A percentile compares a stretch with the other conserved stretches of the same genome.
Evolutionary conservation across 2,888 invertebrate genomes (phyloP).

Genomic region (Bibio marci): DNA sequence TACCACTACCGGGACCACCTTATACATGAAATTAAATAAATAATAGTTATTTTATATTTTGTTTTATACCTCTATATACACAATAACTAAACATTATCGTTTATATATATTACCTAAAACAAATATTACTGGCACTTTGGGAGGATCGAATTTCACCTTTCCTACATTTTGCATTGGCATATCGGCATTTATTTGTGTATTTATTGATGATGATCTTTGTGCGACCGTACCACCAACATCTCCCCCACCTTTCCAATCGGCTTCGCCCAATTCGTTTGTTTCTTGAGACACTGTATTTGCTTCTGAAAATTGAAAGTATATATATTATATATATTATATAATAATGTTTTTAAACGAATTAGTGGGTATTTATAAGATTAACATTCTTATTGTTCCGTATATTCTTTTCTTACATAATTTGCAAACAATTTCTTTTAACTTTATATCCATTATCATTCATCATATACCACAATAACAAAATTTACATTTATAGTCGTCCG

Average conservation of each 20-base stretch:
- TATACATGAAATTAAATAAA: slow-evolving; percentile 12
- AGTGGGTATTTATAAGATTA: too few relatives aligned
- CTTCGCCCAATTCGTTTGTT: slow-evolving; percentile 37
- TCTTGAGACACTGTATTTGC: slow-evolving; percentile 60
- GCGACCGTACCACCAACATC: not conserved
- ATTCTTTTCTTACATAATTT: too few relatives aligned
- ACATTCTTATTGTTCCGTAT: too few relatives aligned
- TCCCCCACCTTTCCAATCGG: slow-evolving; percentile 25
- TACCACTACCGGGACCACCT: slow-evolving; percentile 94
- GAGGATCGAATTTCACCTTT: slow-evolving; percentile 69
- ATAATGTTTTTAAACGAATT: too few relatives aligned
- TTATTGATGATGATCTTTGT: slow-evolving; percentile 4
- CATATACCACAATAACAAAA: too few relatives aligned
- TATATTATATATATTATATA: too few relatives aligned
- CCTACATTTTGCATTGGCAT: slow-evolving; percentile 67
- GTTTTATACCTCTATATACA: too few relatives aligned
- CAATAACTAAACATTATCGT: too few relatives aligned
- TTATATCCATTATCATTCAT: too few relatives aligned
- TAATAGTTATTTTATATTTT: too few relatives aligned
- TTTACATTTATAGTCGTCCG: too few relatives aligned
- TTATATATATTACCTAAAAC: slow-evolving; percentile 45
- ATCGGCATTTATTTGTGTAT: slow-evolving; percentile 49
- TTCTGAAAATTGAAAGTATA: slow-evolving; percentile 22
- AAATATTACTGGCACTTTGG: slow-evolving; percentile 76
- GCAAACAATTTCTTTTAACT: too few relatives aligned